phyloP scores from a whole-genome alignment of 2,797 vertebrate species.

The Myiothlypis coronata region DNA sequence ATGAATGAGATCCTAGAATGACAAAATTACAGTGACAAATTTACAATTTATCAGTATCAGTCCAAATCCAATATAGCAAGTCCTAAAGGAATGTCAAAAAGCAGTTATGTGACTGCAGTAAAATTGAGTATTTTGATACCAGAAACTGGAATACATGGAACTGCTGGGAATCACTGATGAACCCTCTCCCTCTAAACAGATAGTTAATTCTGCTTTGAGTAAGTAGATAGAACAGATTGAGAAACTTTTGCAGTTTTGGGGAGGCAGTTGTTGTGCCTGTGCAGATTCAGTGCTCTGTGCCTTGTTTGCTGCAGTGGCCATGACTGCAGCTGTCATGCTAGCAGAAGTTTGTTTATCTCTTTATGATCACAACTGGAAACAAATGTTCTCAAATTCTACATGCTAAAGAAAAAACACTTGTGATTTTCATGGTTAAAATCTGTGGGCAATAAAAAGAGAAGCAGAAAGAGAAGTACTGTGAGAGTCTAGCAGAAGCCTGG shows the following conservation, averaged over 20 bases:
- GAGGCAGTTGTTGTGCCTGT: not conserved
- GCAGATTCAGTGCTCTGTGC: not conserved
- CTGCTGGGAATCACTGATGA: not conserved
- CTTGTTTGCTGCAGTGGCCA: not conserved
- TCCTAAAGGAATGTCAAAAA: not conserved
- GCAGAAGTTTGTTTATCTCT: not conserved
- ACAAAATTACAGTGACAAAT: not conserved
- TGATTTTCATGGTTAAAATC: not conserved
- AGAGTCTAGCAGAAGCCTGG: not conserved
- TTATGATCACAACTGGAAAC: not conserved
- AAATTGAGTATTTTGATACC: not conserved
- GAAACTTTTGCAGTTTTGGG: not conserved
- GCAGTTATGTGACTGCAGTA: not conserved
- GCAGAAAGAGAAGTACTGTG: not conserved
- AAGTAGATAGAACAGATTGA: not conserved
- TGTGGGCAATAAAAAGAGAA: not conserved
- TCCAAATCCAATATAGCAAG: not conserved
- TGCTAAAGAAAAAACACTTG: not conserved
- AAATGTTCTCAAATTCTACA: not conserved
- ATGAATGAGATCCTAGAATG: not conserved
- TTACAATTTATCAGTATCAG: not conserved
- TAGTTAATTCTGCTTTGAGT: not conserved
- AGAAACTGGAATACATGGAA: not conserved
- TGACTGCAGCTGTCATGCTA: not conserved
- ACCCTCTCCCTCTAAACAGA: not conserved